These are phyloP conservation scores for Mirza zaza DNA, from an alignment of 2,113 vertebrate genomes.

Conservation along the genomic window DNA sequence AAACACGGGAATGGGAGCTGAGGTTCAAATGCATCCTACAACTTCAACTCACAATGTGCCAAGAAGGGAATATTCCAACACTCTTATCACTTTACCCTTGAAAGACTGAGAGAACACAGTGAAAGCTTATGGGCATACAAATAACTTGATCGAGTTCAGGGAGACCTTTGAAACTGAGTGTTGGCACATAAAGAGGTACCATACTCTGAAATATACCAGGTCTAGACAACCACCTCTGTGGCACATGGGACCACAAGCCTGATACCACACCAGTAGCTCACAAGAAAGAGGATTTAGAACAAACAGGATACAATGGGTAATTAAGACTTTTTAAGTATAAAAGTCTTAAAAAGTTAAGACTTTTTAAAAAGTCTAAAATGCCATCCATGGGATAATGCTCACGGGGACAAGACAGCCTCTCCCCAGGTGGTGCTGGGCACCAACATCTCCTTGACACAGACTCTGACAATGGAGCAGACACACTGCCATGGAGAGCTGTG, in stretches of 20 bases:
- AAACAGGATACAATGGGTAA: not conserved
- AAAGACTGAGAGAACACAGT: not conserved
- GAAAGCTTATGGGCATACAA: not conserved
- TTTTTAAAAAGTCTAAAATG: constrained; percentile 15
- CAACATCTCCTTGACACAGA: not conserved
- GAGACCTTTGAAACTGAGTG: not conserved
- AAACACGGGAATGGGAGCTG: not conserved
- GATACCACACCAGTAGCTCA: not conserved
- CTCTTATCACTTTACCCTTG: not conserved
- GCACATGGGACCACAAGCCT: not conserved
- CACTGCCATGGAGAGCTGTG: fast-evolving
- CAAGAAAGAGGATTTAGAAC: not conserved
- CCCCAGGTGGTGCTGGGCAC: not conserved
- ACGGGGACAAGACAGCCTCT: not conserved
- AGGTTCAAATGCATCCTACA: not conserved
- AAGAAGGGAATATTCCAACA: not conserved
- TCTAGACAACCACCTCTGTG: not conserved
- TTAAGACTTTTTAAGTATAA: not conserved
- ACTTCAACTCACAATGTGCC: not conserved
- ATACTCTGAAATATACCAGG: not conserved
- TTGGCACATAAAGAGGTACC: not conserved
- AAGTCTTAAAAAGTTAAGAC: not conserved
- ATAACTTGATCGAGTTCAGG: not conserved
- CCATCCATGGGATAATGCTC: not conserved
- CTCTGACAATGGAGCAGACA: not conserved